Evolutionary conservation across 2,797 vertebrate genomes (phyloP).

Genomic region (Neosilurus hyrtlii): DNA sequence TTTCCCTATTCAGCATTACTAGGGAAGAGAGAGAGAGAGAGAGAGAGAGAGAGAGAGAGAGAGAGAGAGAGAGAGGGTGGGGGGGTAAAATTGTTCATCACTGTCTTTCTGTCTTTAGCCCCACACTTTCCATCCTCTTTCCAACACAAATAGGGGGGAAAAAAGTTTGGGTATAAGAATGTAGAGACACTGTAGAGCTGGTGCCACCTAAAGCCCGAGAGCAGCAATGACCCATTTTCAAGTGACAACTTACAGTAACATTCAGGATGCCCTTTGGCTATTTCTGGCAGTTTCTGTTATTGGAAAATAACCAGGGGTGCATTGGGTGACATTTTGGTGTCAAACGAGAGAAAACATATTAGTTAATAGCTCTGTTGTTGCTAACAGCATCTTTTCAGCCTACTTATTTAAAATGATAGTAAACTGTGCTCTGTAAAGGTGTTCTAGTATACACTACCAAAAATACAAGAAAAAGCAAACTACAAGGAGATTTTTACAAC

Average conservation of each 20-base stretch:
- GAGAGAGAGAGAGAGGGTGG: conserved; percentile 6
- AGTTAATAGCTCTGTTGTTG: too few species aligned
- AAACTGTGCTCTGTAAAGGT: too few species aligned
- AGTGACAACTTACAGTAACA: not conserved
- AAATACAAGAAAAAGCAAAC: too few species aligned
- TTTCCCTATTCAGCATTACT: conserved; percentile 16
- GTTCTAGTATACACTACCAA: too few species aligned
- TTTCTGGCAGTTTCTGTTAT: too few species aligned
- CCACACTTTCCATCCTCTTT: conserved; percentile 50
- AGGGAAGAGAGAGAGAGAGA: conserved; percentile 18
- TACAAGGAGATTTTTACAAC: too few species aligned
- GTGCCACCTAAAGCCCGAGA: conserved; percentile 66
- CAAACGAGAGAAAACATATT: too few species aligned
- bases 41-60: conserved; percentile 30
- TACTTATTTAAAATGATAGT: too few species aligned
- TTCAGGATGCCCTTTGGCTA: too few species aligned
- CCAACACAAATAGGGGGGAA: conserved; percentile 6
- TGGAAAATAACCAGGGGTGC: too few species aligned
- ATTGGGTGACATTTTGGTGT: too few species aligned
- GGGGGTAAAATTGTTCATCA: conserved; percentile 34
- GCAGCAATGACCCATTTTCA: conserved; percentile 1
- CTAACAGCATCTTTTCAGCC: too few species aligned
- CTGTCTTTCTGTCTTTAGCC: conserved; percentile 42
- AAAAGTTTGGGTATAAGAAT: not conserved
- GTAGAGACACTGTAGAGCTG: conserved; percentile 27